Base-by-base conservation (phyloP, 1,140 invertebrate genomes). In the Lysiphlebus fabarum region DNA sequence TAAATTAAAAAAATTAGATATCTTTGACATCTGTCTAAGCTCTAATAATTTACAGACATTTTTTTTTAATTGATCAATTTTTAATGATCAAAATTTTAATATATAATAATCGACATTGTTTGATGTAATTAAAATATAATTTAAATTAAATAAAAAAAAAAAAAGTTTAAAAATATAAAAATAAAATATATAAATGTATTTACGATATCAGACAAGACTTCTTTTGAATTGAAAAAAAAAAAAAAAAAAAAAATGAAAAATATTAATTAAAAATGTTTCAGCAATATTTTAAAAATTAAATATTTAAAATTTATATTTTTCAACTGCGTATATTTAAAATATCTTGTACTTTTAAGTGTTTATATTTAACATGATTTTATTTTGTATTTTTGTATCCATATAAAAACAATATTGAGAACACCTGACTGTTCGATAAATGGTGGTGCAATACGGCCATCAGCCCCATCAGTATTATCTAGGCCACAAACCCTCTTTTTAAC, bases 211-310 rank as follows among this genome's bases (percentile, higher is more conserved):
- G 61, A 78, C 76, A 60, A 78, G 71, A 68, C 76, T 78, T 78
- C 72, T 61, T 74, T 70, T 53, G 74, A 74, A 56, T 78, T 71
- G 66, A 70, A n/a, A n/a, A n/a, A n/a, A n/a, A n/a, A n/a, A n/a
- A n/a, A n/a, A n/a, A n/a, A n/a, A n/a, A n/a, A n/a, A n/a, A n/a
- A n/a, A n/a, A n/a, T n/a, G n/a, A n/a, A n/a, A n/a, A n/a, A n/a
- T n/a, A n/a, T n/a, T n/a, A n/a, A n/a, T n/a, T n/a, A n/a, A n/a
- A n/a, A n/a, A n/a, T n/a, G n/a, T n/a, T n/a, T n/a, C n/a, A n/a
- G n/a, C n/a, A n/a, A n/a, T n/a, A n/a, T n/a, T n/a, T n/a, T n/a
- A n/a, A n/a, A n/a, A n/a, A n/a, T n/a, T n/a, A n/a, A n/a, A n/a
- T n/a, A n/a, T n/a, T 26, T 26, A 26, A 26, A 1, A 26, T 26